Percentiles rank a stretch among this genome's conserved stretches.
Evolutionary conservation across 2,888 invertebrate genomes (phyloP).

Genomic region (Xestia rhomboidea): DNA sequence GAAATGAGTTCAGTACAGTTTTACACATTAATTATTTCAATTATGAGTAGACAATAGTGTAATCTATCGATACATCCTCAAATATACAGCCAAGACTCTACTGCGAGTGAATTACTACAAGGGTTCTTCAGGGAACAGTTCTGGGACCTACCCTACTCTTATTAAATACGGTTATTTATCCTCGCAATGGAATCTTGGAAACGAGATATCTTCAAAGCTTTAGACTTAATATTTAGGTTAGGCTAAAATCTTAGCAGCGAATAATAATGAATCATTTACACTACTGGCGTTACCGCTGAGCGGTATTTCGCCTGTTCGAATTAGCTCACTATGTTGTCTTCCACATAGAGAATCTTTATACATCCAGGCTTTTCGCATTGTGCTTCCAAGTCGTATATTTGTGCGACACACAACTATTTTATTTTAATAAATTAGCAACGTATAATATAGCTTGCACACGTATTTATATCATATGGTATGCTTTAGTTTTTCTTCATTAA

Average conservation of each 20-base stretch:
- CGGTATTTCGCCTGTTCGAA: constrained; percentile 73
- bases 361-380: constrained; percentile 80
- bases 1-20: constrained; percentile 79
- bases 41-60: constrained; percentile 71
- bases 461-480: constrained; percentile 67
- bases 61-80: constrained; percentile 58
- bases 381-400: constrained; percentile 80
- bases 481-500: constrained; percentile 83
- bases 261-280: constrained; percentile 74
- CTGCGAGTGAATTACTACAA: constrained; percentile 54
- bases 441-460: constrained; percentile 73
- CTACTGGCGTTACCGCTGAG: constrained; percentile 77
- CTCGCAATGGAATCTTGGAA: constrained; percentile 58
- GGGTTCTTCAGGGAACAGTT: constrained; percentile 60
- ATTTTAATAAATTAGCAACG: constrained; percentile 70
- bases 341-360: constrained; percentile 84
- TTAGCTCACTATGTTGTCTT: constrained; percentile 89
- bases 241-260: constrained; percentile 74
- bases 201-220: constrained; percentile 66
- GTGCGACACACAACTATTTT: constrained; percentile 79
- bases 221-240: constrained; percentile 70
- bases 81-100: constrained; percentile 60
- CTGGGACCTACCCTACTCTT: constrained; percentile 32
- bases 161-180: constrained; percentile 23
- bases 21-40: constrained; percentile 68